A percentile compares a stretch with the other conserved stretches of the same genome.
These are phyloP conservation scores for Nephila pilipes DNA, from an alignment of 1,140 invertebrate species.

Conservation along the genomic window DNA sequence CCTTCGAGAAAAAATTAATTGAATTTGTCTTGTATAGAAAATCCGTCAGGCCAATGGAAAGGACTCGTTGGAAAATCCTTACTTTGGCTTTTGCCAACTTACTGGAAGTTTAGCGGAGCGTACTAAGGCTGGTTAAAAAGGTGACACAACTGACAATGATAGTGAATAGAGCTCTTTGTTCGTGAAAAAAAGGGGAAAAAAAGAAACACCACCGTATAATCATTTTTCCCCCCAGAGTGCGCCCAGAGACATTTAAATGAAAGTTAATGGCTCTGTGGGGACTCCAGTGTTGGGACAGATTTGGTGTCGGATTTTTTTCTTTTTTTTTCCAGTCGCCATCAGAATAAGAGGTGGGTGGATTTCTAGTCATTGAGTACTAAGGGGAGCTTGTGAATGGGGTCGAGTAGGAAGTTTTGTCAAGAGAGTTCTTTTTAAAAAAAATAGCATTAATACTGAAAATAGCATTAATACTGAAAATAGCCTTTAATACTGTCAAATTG, in stretches of 20 bases:
- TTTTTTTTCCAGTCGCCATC: conserved; percentile 47
- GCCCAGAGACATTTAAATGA: conserved; percentile 72
- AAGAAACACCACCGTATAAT: conserved; percentile 47
- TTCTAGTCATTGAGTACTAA: conserved; percentile 31
- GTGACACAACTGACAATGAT: conserved; percentile 48
- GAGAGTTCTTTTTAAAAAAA: neutral
- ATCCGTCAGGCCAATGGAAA: neutral
- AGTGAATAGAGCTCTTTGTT: conserved; percentile 58
- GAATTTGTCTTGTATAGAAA: conserved; percentile 27
- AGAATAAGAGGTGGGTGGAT: conserved; percentile 62
- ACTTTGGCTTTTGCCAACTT: conserved; percentile 51
- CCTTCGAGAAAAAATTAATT: conserved; percentile 26
- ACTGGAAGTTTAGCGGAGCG: conserved; percentile 56
- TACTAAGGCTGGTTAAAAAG: conserved; percentile 41
- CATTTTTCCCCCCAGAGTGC: conserved; percentile 53
- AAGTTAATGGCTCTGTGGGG: conserved; percentile 73
- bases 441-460: neutral
- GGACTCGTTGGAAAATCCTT: neutral
- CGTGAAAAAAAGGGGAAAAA: neutral
- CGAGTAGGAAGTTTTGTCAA: neutral
- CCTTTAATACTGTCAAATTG: no score
- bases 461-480: neutral
- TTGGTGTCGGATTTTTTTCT: conserved; percentile 58
- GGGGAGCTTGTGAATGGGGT: neutral
- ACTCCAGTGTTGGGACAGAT: conserved; percentile 56